Percentiles rank a stretch among this genome's conserved stretches.
Conservation (phyloP, 2,113 vertebrate genomes). For the Hippocampus barbouri region DNA sequence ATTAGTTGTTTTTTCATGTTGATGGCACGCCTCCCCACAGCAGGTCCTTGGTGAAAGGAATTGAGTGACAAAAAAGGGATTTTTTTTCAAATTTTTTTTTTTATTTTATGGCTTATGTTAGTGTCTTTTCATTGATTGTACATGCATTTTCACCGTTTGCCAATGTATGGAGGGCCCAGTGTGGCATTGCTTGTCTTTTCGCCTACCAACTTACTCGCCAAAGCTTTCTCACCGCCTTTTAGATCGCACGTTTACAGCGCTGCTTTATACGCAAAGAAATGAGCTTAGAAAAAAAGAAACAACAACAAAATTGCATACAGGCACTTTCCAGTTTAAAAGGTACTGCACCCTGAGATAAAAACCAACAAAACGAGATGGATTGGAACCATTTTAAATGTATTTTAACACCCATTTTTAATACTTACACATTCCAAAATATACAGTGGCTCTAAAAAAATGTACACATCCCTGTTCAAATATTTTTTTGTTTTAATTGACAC, state of each 20-base stretch:
- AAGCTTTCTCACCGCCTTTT: slow-evolving; percentile 54
- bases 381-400: background rate
- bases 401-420: background rate
- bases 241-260: slow-evolving; percentile 64
- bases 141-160: slow-evolving; percentile 42
- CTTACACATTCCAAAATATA: background rate
- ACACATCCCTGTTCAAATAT: background rate
- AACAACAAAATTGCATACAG: slow-evolving; percentile 28
- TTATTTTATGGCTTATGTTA: background rate
- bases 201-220: slow-evolving; percentile 49
- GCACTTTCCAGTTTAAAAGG: background rate
- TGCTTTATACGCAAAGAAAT: slow-evolving; percentile 48
- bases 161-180: slow-evolving; percentile 20
- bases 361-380: no score
- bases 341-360: background rate
- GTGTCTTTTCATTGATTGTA: background rate
- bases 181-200: slow-evolving; percentile 20
- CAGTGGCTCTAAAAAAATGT: background rate
- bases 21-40: background rate
- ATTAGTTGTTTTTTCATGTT: background rate
- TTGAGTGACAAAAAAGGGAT: background rate
- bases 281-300: slow-evolving; percentile 23
- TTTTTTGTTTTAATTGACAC: background rate
- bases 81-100: background rate
- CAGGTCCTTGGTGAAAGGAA: background rate